Conservation (phyloP, 2,797 vertebrate genomes). For the Melanotaenia maccullochi region DNA sequence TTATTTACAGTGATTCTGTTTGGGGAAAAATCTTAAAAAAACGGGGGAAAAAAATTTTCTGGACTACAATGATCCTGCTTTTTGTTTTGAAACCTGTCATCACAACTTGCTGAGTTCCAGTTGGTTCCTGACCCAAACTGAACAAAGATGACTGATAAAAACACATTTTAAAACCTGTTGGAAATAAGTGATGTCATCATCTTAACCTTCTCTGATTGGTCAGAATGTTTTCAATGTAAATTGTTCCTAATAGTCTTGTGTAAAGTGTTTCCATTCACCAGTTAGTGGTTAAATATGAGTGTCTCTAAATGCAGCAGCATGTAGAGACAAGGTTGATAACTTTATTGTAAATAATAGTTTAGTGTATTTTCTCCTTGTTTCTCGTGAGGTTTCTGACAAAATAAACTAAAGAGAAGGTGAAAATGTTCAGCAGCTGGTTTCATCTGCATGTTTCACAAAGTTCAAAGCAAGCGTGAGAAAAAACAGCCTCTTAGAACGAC, state of each 20-base stretch:
- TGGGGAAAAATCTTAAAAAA: too few relatives aligned
- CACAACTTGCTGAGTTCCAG: background rate
- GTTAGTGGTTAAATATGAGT: background rate
- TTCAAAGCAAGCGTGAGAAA: background rate
- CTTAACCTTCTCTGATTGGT: background rate
- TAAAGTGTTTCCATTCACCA: background rate
- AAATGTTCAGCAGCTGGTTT: background rate
- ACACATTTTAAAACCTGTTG: background rate
- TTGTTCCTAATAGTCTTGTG: background rate
- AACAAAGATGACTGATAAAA: background rate
- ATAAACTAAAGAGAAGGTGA: slow-evolving; percentile 20
- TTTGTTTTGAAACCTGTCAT: background rate
- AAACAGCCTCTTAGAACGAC: too few relatives aligned
- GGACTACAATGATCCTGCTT: background rate
- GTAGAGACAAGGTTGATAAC: background rate
- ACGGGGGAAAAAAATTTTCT: background rate
- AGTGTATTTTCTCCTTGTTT: slow-evolving; percentile 16
- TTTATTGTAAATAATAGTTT: slow-evolving; percentile 31
- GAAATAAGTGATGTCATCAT: background rate
- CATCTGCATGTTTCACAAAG: background rate
- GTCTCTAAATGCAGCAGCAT: background rate
- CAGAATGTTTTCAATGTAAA: background rate
- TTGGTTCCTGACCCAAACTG: background rate
- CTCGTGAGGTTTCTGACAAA: slow-evolving; percentile 13
- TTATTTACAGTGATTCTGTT: too few relatives aligned